Evolutionary conservation across 2,888 invertebrate species (phyloP).

Genomic region (Acleris cristana): DNA sequence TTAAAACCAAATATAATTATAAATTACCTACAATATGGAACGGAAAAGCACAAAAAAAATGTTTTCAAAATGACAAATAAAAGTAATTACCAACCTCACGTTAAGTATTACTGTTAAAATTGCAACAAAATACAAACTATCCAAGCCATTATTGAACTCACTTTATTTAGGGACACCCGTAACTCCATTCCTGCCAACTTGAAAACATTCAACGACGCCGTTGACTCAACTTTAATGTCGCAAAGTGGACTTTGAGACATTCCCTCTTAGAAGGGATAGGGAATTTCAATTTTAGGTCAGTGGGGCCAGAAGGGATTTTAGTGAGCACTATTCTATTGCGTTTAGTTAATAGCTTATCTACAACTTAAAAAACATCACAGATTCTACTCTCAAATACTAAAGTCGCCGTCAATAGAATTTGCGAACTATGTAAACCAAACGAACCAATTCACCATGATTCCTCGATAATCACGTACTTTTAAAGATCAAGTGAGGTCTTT

Average conservation of each 20-base stretch:
- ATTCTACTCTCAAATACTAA: too few relatives aligned
- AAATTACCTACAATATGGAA: not conserved
- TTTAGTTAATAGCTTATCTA: too few relatives aligned
- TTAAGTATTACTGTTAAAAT: too few relatives aligned
- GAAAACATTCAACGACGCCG: constrained; percentile 34
- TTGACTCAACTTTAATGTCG: constrained; percentile 39
- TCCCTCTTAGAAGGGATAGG: constrained; percentile 41
- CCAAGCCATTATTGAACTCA: not conserved
- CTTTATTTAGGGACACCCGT: constrained; percentile 2
- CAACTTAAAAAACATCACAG: too few relatives aligned
- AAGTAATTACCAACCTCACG: too few relatives aligned
- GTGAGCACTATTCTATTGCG: constrained; percentile 45
- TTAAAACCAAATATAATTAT: not conserved
- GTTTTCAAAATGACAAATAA: too few relatives aligned
- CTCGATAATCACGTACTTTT: too few relatives aligned
- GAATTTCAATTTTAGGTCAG: constrained; percentile 50
- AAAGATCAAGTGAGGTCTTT: too few relatives aligned
- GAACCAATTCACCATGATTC: too few relatives aligned
- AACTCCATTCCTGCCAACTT: constrained; percentile 15
- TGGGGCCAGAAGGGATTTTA: constrained; percentile 46
- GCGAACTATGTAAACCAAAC: too few relatives aligned
- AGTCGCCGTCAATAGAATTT: too few relatives aligned
- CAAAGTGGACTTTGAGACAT: constrained; percentile 37
- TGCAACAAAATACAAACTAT: not conserved
- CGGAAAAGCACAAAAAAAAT: too few relatives aligned